Evolutionary conservation across 2,113 vertebrate genomes (phyloP), one percentile per base, ranked within the genome.

Genomic region (Polypterus senegalus): DNA sequence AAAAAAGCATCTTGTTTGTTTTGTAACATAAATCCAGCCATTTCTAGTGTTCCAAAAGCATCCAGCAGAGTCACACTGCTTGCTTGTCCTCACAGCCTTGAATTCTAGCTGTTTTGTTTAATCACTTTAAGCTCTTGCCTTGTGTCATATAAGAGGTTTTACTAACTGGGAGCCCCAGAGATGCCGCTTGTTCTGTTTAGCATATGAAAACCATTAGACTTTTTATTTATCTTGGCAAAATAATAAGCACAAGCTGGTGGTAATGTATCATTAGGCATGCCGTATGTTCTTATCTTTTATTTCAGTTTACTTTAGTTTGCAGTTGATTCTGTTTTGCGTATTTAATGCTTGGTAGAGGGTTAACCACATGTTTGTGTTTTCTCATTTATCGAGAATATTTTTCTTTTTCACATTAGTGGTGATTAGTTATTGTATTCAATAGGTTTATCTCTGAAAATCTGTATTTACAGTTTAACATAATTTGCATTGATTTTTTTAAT

Each of bases 11-110:
- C 5, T 27, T 57, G 46, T 79, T 81, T 81, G 70, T 73, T 78
- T 76, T 78, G 79, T 77, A 80, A 80, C 79, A 64, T 71, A 77
- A 80, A 62, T 70, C 77, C 61, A 27, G 73, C 70, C 75, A 53
- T 47, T 66, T 73, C 63, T 46, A 4, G 58, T 69, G 74, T 73
- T 73, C 77, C 71, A 75, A 75, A 75, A 81, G 71, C 72, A 66
- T 67, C 47, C 10, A 58, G 64, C 75, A 66, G 59, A 79, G 69
- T 9, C 66, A 62, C 65, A 54, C 69, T 64, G 11, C 64, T 67
- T 69, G 10, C 54, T 27, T 49, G 62, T 70, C 76, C 9, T 74
- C 65, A 63, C 71, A 68, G 67, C 75, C 70, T 77, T 67, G 73
- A 73, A 75, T 73, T 64, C 60, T 63, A 69, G 68, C 66, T 78